These are phyloP conservation scores for Crocuta crocuta DNA, from an alignment of 2,113 vertebrate species.

Conservation along the genomic window DNA sequence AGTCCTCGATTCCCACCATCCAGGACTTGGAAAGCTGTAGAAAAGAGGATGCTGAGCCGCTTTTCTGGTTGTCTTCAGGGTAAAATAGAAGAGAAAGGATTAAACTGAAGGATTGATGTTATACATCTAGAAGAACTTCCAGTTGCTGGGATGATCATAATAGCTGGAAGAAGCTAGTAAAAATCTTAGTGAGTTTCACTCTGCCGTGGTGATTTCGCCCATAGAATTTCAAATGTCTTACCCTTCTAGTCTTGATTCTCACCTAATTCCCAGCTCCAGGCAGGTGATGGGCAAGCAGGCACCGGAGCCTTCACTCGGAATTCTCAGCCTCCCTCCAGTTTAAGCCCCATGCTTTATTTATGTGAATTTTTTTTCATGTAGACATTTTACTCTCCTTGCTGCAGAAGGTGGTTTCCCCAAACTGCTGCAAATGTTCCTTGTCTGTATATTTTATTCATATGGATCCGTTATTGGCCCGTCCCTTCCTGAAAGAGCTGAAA, in stretches of 20 bases:
- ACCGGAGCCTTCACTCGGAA: not conserved
- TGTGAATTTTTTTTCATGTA: constrained; percentile 31
- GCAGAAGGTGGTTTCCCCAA: constrained; percentile 71
- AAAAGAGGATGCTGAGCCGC: not conserved
- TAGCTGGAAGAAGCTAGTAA: not conserved
- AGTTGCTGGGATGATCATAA: not conserved
- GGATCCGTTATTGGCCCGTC: constrained; percentile 78
- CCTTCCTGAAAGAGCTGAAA: constrained; percentile 87
- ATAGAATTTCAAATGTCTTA: not conserved
- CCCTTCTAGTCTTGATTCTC: not conserved
- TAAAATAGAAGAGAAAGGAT: not conserved
- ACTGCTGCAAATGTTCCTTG: constrained; percentile 80
- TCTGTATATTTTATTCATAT: constrained; percentile 87
- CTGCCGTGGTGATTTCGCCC: not conserved
- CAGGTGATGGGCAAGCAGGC: not conserved
- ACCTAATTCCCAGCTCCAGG: not conserved
- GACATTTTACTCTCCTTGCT: constrained; percentile 78
- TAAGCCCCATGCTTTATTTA: constrained; percentile 72
- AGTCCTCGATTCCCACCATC: not conserved
- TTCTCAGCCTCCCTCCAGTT: not conserved
- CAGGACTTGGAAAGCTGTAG: not conserved
- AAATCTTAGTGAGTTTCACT: not conserved
- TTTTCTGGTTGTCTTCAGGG: not conserved
- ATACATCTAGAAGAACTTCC: not conserved
- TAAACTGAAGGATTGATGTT: not conserved